Conservation (phyloP, 2,888 invertebrate species). For the Eustalomyia histrio region DNA sequence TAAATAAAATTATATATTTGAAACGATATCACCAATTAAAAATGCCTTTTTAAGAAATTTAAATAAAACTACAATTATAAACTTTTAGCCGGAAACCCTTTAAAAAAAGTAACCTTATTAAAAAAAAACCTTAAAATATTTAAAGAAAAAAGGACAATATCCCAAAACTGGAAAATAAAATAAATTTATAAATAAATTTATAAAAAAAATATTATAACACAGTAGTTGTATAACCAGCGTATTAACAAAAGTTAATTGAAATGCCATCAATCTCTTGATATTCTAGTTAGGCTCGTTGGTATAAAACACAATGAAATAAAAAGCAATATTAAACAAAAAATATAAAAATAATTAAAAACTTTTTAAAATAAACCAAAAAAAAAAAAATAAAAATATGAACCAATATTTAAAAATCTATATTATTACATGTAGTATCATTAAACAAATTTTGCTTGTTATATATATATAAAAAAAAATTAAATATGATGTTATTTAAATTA, state of each 20-base stretch:
- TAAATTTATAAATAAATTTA: not conserved
- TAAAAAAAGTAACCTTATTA: slow-evolving; percentile 25
- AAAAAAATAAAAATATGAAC: no score
- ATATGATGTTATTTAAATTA: slow-evolving; percentile 27
- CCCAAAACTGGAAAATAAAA: slow-evolving; percentile 49
- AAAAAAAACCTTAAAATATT: not conserved
- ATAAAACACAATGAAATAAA: not conserved
- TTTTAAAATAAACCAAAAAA: not conserved
- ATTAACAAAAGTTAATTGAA: no score
- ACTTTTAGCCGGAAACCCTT: slow-evolving; percentile 9
- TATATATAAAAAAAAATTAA: not conserved
- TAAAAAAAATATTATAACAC: not conserved
- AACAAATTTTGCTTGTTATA: slow-evolving; percentile 34
- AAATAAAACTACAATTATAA: slow-evolving; percentile 40
- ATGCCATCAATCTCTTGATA: no score
- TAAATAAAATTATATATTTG: slow-evolving; percentile 48
- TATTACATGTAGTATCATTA: not conserved
- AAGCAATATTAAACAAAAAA: slow-evolving; percentile 2
- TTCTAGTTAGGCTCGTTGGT: no score
- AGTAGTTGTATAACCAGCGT: not conserved
- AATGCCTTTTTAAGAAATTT: slow-evolving; percentile 64
- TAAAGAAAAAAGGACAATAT: slow-evolving; percentile 54
- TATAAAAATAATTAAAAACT: not conserved
- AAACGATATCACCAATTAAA: slow-evolving; percentile 68
- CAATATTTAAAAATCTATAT: slow-evolving; percentile 2